Evolutionary conservation across 2,797 vertebrate species (phyloP).

Genomic region (Anolis apletophallus): DNA sequence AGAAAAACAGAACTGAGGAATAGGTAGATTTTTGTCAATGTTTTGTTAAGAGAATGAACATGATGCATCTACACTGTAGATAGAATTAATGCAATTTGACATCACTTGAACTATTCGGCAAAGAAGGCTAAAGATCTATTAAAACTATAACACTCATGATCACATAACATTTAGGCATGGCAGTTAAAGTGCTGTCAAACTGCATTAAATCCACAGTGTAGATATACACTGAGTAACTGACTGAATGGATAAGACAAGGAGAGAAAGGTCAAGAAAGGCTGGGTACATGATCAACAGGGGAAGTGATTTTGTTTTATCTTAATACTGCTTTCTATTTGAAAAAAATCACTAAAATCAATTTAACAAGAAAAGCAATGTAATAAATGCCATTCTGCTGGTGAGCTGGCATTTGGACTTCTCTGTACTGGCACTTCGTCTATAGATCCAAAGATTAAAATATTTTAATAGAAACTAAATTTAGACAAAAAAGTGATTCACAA

Average conservation of each 20-base stretch:
- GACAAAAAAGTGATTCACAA: constrained; percentile 2
- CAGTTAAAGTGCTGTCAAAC: too few relatives aligned
- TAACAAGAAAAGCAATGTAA: neutral
- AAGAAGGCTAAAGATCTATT: too few relatives aligned
- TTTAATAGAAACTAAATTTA: neutral
- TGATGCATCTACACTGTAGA: neutral
- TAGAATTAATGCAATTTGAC: too few relatives aligned
- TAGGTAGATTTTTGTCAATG: neutral
- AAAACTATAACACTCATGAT: too few relatives aligned
- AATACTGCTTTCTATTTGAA: too few relatives aligned
- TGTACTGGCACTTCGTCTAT: neutral
- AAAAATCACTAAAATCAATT: too few relatives aligned
- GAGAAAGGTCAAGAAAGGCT: neutral
- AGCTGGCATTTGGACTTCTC: neutral
- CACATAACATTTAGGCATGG: too few relatives aligned
- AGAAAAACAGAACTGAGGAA: neutral
- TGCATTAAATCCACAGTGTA: too few relatives aligned
- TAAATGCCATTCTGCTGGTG: neutral
- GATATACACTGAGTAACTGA: neutral
- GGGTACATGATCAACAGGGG: neutral
- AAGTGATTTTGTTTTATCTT: neutral
- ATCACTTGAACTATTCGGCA: too few relatives aligned
- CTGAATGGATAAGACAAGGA: neutral
- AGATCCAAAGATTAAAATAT: neutral
- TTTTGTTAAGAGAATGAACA: neutral